Percentiles rank a stretch among this genome's conserved stretches.
These are phyloP conservation scores for Pipistrellus nathusii DNA, from an alignment of 2,797 vertebrate species.

Conservation along the genomic window DNA sequence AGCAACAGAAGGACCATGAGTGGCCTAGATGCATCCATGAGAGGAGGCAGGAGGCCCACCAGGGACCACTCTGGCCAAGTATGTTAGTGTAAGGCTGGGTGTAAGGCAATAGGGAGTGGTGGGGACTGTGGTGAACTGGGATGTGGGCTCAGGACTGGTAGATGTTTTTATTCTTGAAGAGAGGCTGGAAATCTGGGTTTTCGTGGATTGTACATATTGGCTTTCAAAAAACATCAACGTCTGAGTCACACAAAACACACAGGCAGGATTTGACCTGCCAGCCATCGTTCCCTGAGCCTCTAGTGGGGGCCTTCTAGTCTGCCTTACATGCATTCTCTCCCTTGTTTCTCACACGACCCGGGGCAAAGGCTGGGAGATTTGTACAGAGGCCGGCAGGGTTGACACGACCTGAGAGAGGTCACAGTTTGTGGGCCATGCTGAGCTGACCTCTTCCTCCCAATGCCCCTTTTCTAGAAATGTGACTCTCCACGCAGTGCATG, in stretches of 20 bases:
- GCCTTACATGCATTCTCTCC: not conserved
- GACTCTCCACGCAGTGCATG: not conserved
- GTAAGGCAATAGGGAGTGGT: not conserved
- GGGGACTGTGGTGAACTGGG: not conserved
- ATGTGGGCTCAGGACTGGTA: not conserved
- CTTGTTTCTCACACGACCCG: not conserved
- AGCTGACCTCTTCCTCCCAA: not conserved
- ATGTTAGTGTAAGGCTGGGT: not conserved
- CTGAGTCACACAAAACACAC: not conserved
- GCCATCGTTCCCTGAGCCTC: not conserved
- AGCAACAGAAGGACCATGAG: not conserved
- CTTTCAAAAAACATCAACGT: not conserved
- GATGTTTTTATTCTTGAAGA: not conserved
- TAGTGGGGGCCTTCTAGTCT: not conserved
- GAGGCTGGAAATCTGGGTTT: conserved; percentile 4
- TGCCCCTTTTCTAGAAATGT: not conserved
- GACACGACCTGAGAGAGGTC: not conserved
- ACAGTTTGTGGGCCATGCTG: not conserved
- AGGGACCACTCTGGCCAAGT: not conserved
- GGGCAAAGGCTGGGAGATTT: not conserved
- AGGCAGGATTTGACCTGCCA: not conserved
- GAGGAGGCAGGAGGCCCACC: not conserved
- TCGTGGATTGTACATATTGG: not conserved
- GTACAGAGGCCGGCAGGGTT: not conserved
- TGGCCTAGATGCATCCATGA: not conserved